Conservation (phyloP, 2,113 vertebrate species). For the Triplophysa tibetana region DNA sequence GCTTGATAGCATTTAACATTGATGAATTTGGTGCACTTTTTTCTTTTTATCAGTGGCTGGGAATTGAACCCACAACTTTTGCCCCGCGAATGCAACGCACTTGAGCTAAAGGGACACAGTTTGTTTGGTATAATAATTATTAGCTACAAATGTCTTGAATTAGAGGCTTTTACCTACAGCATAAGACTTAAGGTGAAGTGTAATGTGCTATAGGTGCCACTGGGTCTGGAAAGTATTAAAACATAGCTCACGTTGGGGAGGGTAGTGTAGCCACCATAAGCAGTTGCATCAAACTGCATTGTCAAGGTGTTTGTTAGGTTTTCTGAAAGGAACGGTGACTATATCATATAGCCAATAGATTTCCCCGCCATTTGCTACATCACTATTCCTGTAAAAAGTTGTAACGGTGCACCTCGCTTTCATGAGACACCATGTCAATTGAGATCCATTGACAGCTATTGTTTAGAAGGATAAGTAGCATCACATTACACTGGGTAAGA, state of each 20-base stretch:
- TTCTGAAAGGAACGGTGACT: conserved; percentile 60
- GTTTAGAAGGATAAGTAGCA: conserved; percentile 23
- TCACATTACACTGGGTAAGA: conserved; percentile 47
- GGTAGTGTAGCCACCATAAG: conserved; percentile 57
- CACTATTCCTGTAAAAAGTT: conserved; percentile 74
- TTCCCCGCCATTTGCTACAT: conserved; percentile 40
- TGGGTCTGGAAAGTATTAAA: conserved; percentile 60
- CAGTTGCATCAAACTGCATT: conserved; percentile 60
- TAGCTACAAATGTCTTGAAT: conserved; percentile 39
- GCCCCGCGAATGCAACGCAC: no score
- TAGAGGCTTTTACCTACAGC: conserved; percentile 62
- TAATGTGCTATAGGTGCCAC: conserved; percentile 57
- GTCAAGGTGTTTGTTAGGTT: conserved; percentile 12
- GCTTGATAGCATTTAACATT: conserved; percentile 22
- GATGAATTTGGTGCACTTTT: no score
- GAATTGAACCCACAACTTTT: no score
- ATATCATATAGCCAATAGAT: not conserved
- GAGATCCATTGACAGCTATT: conserved; percentile 3
- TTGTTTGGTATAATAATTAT: conserved; percentile 42
- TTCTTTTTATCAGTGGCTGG: no score
- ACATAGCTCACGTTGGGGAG: conserved; percentile 55
- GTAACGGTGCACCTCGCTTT: conserved; percentile 33
- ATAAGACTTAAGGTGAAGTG: conserved; percentile 55
- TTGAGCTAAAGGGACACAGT: not conserved
- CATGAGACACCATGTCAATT: not conserved